Base-by-base conservation (phyloP, 2,888 invertebrate genomes). In the Drosophila tanythrix region DNA sequence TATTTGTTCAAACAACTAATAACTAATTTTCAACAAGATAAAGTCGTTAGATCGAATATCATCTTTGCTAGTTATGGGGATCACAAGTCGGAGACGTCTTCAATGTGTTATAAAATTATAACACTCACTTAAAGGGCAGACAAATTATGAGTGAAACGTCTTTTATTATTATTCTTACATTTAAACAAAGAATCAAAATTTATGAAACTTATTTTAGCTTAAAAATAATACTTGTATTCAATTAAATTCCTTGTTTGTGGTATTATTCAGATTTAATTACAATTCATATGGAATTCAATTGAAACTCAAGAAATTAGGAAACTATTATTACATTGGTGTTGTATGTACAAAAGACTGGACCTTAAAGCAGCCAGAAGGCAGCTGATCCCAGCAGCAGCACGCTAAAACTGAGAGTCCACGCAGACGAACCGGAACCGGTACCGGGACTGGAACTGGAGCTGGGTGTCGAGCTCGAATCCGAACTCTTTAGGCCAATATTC, bases 141-240 rank as follows among this genome's bases (percentile, higher is more conserved):
- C 15, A 25, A 25, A 4, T 46, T 46, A 7, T 25, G 13, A 46
- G 7, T 46, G 15, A 15, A 46, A 25, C 46, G 0, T 27, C 1
- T 25, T 46, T 46, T 25, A 15, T 46, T 46, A 15, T 53, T 18
- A 50, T 69, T 67, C 78, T 78, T 82, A 82, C 40, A 67, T 79
- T 84, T 88, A 87, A 78, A 82, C 70, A 67, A 69, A 76, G 13
- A 38, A n/a, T n/a, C 13, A n/a, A n/a, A n/a, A 18, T 38, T 29
- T 29, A 56, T 56, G 11, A 13, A 56, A 56, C 29, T 29, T 29
- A 40, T 29, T 29, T 29, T n/a, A 40, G 5, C 57, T 57, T 57
- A 57, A 31, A n/a, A 10, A 3, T 40, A 57, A 15, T 10, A 51
- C 27, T 51, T 51, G 29, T 8, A 10, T 6, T 29, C 21, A 57